Conservation (phyloP, 2,113 vertebrate genomes). For the Nestor notabilis region DNA sequence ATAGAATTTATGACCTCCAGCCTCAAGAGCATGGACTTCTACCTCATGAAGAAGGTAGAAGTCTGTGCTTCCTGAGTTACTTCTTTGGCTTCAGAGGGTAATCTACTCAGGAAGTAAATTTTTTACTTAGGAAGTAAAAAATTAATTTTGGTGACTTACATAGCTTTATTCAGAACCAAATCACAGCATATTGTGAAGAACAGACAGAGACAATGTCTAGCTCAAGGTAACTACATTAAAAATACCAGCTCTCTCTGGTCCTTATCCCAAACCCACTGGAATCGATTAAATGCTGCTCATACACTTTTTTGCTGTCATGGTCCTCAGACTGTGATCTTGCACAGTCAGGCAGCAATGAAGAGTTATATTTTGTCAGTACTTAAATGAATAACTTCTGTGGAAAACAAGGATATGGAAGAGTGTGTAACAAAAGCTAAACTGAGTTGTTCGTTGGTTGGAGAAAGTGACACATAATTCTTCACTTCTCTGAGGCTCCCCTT, state of each 20-base stretch:
- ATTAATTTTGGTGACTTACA: neutral
- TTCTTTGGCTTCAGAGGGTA: neutral
- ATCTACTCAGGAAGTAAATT: neutral
- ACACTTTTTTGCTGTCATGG: neutral
- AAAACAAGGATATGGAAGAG: neutral
- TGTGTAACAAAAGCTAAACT: neutral
- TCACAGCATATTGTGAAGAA: neutral
- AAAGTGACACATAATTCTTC: neutral
- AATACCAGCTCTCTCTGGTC: neutral
- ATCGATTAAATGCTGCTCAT: neutral
- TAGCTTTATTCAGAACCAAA: neutral
- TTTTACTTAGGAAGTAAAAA: neutral
- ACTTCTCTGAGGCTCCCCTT: neutral
- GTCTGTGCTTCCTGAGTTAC: neutral
- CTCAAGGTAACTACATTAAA: neutral
- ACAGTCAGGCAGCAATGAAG: neutral
- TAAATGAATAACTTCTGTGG: neutral
- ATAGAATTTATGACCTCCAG: neutral
- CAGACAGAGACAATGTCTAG: neutral
- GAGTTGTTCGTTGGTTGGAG: neutral
- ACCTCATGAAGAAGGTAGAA: neutral
- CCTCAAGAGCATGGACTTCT: neutral
- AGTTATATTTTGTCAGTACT: neutral
- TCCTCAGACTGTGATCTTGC: neutral
- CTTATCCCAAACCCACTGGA: neutral